Conservation (phyloP, 2,888 invertebrate species). For the Schizaphis graminum region DNA sequence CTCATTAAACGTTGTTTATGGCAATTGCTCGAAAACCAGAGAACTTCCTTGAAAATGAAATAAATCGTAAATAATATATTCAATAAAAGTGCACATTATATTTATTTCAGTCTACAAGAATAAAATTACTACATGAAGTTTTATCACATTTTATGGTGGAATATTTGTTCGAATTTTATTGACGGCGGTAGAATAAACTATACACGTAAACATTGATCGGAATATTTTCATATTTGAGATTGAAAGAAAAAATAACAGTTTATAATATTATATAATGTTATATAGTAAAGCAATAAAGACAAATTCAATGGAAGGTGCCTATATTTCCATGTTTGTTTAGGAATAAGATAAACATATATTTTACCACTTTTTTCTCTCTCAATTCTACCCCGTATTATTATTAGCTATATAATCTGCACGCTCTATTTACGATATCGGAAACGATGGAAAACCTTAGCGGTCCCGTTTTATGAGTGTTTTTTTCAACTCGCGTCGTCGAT, state of each 20-base stretch:
- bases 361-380: constrained; percentile 13
- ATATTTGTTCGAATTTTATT: constrained; percentile 33
- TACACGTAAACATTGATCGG: constrained; percentile 3
- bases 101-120: not conserved
- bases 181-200: not conserved
- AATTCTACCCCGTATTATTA: not conserved
- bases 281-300: constrained; percentile 43
- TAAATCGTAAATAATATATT: constrained; percentile 26
- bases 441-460: not conserved
- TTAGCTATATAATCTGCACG: not conserved
- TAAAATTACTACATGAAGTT: constrained; percentile 6
- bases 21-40: constrained; percentile 14
- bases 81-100: constrained; percentile 37
- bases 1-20: constrained; percentile 8
- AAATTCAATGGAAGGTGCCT: constrained; percentile 29
- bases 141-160: constrained; percentile 7
- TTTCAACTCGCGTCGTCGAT: not conserved
- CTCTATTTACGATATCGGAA: not conserved
- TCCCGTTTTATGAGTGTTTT: constrained; percentile 22
- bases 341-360: constrained; percentile 26
- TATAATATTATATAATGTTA: not conserved
- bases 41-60: constrained; percentile 21
- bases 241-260: constrained; percentile 24
- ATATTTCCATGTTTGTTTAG: constrained; percentile 45
- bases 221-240: constrained; percentile 40